These are phyloP conservation scores for Drosophila kambysellisi DNA, from an alignment of 2,888 invertebrate species.

Conservation along the genomic window DNA sequence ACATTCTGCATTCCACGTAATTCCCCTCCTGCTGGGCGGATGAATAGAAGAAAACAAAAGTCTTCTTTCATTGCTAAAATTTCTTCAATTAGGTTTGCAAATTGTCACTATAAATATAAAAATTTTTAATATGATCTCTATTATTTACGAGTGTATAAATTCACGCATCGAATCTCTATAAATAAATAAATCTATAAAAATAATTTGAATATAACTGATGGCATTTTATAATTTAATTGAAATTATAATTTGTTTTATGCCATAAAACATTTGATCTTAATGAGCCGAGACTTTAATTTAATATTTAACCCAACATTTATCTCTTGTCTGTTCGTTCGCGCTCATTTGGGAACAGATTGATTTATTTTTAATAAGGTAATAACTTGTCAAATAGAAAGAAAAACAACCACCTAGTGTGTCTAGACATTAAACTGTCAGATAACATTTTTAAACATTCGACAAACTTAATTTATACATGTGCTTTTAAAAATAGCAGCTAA, in stretches of 20 bases:
- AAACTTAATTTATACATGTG: conserved; percentile 48
- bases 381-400: conserved; percentile 14
- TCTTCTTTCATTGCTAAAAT: neutral
- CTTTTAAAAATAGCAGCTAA: conserved; percentile 62
- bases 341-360: conserved; percentile 57
- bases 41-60: no score
- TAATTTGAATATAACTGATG: neutral
- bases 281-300: neutral
- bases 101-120: neutral
- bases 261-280: neutral
- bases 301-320: conserved; percentile 11
- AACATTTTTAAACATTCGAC: conserved; percentile 21
- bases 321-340: neutral
- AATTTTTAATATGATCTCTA: neutral
- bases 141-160: neutral
- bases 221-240: neutral
- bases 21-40: neutral
- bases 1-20: no score
- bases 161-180: neutral
- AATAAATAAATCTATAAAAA: neutral
- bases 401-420: conserved; percentile 35
- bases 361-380: conserved; percentile 53
- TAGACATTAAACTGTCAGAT: conserved; percentile 38
- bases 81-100: neutral
- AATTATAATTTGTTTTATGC: neutral